These are phyloP conservation scores for Drosophila subquinaria DNA, from an alignment of 2,888 invertebrate species.

Conservation along the genomic window DNA sequence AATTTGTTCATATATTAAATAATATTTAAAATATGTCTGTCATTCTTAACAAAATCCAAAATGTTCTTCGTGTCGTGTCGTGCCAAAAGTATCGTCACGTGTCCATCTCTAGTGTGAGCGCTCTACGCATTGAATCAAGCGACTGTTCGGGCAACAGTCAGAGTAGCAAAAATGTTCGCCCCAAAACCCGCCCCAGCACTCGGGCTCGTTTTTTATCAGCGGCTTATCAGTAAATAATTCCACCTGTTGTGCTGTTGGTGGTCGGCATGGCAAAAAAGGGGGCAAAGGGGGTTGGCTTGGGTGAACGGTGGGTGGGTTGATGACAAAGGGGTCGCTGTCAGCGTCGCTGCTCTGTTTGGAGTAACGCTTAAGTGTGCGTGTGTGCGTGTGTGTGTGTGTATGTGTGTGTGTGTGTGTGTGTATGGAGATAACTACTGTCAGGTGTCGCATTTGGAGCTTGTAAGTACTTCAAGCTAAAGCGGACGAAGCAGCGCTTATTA, in stretches of 20 bases:
- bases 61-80: not conserved
- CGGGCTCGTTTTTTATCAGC: slow-evolving; percentile 67
- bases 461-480: slow-evolving; percentile 18
- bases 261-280: not conserved
- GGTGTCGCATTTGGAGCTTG: slow-evolving; percentile 53
- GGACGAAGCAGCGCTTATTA: slow-evolving; percentile 67
- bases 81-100: slow-evolving; percentile 5
- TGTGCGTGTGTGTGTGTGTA: slow-evolving; percentile 12
- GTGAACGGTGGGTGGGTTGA: not conserved
- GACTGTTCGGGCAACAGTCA: slow-evolving; percentile 50
- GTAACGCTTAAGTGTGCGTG: slow-evolving; percentile 43
- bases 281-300: not conserved
- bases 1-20: not conserved
- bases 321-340: slow-evolving; percentile 26
- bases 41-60: not conserved
- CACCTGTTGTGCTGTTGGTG: slow-evolving; percentile 70
- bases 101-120: slow-evolving; percentile 28
- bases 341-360: slow-evolving; percentile 26
- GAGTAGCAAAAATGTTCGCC: slow-evolving; percentile 21
- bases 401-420: slow-evolving; percentile 30
- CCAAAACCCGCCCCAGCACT: slow-evolving; percentile 54
- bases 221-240: slow-evolving; percentile 81
- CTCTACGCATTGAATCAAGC: slow-evolving; percentile 50
- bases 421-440: slow-evolving; percentile 66
- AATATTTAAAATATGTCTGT: too few relatives aligned